Evolutionary conservation across 2,797 vertebrate genomes (phyloP), one percentile per base, ranked within the genome.

Genomic region (Iguana delicatissima): DNA sequence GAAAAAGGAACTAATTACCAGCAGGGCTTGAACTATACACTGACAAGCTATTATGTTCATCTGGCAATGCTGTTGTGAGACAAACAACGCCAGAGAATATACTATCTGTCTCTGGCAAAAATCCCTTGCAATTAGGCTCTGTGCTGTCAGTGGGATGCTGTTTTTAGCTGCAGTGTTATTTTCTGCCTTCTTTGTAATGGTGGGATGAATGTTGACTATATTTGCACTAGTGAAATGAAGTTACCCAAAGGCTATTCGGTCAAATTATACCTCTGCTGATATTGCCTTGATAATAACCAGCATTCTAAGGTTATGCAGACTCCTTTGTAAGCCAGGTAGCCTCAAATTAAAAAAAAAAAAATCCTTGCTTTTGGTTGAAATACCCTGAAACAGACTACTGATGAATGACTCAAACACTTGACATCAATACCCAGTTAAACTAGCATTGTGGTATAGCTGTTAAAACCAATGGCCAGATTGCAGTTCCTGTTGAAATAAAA

Each of bases 261-360:
- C 90, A 93, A 0, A 0, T 93, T 95, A 97, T 92, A 96, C 90
- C 94, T 92, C 95, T 91, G 73, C 62, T 74, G 26, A 91, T 84
- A 80, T 50, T 83, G 84, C 38, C 72, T 82, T 74, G 96, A 97
- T 95, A 95, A 86, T 93, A 95, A 95, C 96, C 91, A 93, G 93
- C 84, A 94, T 95, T 93, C 91, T 73, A 89, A 91, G 91, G 93
- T 77, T 92, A 69, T 26, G 26, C 9, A 69, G 26, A 69, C 67
- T 69, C 67, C 29, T 29, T 26, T 32, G 55, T 57, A 57, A 13
- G 55, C 29, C 26, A 69, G 26, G 26, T 29, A 69, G 67, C 26
- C 9, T 69, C 24, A 26, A 26, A 67, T 46, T 42, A 42, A 42
- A 42, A 42, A 46, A 46, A 46, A 46, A 46, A 59, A 69, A 69